Evolutionary conservation across 1,140 invertebrate species (phyloP).

Genomic region (Zaprionus gabonicus): DNA sequence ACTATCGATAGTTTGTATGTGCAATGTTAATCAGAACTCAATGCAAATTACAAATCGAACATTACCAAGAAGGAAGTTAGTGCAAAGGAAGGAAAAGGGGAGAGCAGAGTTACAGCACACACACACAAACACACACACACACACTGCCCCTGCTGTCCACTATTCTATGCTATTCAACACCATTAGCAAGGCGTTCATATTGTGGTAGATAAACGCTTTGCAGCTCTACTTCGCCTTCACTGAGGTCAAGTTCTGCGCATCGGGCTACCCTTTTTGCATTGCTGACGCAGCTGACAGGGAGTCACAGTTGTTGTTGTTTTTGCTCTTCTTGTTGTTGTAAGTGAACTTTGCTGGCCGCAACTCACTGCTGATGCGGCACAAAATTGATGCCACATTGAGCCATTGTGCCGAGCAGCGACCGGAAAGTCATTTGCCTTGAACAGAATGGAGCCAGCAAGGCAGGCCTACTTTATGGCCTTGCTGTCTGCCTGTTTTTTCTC

Average conservation of each 20-base stretch:
- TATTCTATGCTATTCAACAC: slow-evolving; percentile 53
- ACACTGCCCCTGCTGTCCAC: background rate
- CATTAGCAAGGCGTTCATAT: slow-evolving; percentile 70
- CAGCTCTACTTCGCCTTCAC: slow-evolving; percentile 6
- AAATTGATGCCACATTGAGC: slow-evolving; percentile 48
- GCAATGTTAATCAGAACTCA: slow-evolving; percentile 1
- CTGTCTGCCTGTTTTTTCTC: background rate
- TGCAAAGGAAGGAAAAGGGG: background rate
- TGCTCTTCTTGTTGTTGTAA: background rate
- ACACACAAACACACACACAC: background rate
- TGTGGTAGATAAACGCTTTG: slow-evolving; percentile 76
- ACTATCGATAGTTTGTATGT: too few species aligned
- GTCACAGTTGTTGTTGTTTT: slow-evolving; percentile 15
- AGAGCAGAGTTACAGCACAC: background rate
- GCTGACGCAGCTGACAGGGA: slow-evolving; percentile 50
- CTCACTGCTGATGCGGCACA: slow-evolving; percentile 63
- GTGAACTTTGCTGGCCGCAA: slow-evolving; percentile 47
- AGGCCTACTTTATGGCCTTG: background rate
- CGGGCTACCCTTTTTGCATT: slow-evolving; percentile 9
- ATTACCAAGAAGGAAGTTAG: background rate
- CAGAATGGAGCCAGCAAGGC: too few species aligned
- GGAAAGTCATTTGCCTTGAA: slow-evolving; percentile 18
- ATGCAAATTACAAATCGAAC: slow-evolving; percentile 20
- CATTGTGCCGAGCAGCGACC: slow-evolving; percentile 17
- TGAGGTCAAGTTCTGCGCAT: background rate